Conservation (phyloP, 2,113 vertebrate genomes). For the Cynocephalus volans region DNA sequence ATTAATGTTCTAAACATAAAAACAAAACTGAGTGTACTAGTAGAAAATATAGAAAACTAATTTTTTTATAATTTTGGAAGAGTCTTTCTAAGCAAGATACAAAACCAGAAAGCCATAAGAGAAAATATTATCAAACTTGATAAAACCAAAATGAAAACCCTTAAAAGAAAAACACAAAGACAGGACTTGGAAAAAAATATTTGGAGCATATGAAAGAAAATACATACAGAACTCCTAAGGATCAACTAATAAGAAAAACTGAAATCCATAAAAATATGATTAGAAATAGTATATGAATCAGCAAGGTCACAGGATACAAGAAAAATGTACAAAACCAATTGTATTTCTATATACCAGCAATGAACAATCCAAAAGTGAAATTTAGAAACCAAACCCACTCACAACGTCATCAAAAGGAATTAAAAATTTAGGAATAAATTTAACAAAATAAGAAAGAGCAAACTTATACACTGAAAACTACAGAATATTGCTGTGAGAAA, state of each 20-base stretch:
- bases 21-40: neutral
- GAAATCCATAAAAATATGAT: slow-evolving; percentile 5
- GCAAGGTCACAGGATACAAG: neutral
- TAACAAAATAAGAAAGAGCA: slow-evolving; percentile 36
- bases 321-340: neutral
- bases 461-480: neutral
- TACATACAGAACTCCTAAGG: neutral
- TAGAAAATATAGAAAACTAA: slow-evolving; percentile 16
- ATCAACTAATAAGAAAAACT: neutral
- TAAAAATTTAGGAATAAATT: slow-evolving; percentile 16
- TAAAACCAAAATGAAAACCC: slow-evolving; percentile 3
- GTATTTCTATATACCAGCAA: neutral
- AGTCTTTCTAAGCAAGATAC: slow-evolving; percentile 32
- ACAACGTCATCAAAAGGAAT: neutral
- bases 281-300: slow-evolving; percentile 35
- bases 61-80: neutral
- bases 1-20: neutral
- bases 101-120: slow-evolving; percentile 5
- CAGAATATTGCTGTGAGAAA: slow-evolving; percentile 1
- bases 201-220: neutral
- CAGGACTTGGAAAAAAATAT: slow-evolving; percentile 35
- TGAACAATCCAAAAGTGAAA: slow-evolving; percentile 32
- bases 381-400: slow-evolving; percentile 33
- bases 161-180: neutral
- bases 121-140: neutral